These are phyloP conservation scores for Caenorhabditis latens DNA, from an alignment of 1,140 invertebrate species.

Conservation along the genomic window DNA sequence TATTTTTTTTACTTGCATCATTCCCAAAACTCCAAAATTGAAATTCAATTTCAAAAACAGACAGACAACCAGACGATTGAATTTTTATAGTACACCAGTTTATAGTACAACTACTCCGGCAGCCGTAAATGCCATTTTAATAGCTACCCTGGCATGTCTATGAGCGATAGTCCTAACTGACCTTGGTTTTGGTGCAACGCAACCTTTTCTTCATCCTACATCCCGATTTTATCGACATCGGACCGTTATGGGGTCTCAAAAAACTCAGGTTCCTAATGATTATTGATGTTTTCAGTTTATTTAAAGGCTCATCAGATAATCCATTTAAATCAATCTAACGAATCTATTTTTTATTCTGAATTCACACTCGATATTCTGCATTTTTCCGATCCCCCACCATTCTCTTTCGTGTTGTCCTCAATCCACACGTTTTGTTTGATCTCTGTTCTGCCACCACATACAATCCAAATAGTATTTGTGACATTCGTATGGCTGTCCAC, in stretches of 20 bases:
- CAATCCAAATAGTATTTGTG: no score
- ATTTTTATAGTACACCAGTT: slow-evolving; percentile 52
- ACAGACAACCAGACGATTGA: slow-evolving; percentile 3
- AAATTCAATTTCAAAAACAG: slow-evolving; percentile 52
- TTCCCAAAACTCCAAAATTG: slow-evolving; percentile 7
- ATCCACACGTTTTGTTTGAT: no score
- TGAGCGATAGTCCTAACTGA: slow-evolving; percentile 9
- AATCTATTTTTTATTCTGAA: neutral
- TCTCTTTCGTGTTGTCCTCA: no score
- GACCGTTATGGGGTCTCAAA: neutral
- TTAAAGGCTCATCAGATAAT: neutral
- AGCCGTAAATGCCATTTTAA: slow-evolving; percentile 31
- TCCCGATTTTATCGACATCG: slow-evolving; percentile 38
- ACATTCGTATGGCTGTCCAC: no score
- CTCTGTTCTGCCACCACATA: neutral
- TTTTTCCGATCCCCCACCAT: neutral
- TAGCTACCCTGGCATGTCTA: slow-evolving; percentile 10
- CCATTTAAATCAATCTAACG: slow-evolving; percentile 37
- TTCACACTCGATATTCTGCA: neutral
- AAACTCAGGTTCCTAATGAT: neutral
- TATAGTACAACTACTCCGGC: neutral
- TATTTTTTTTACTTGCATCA: neutral
- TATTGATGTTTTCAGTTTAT: neutral
- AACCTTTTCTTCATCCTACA: neutral
- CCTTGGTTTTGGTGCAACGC: slow-evolving; percentile 27